phyloP scores from a whole-genome alignment of 2,113 vertebrate genomes.

The Amphilophus citrinellus region DNA sequence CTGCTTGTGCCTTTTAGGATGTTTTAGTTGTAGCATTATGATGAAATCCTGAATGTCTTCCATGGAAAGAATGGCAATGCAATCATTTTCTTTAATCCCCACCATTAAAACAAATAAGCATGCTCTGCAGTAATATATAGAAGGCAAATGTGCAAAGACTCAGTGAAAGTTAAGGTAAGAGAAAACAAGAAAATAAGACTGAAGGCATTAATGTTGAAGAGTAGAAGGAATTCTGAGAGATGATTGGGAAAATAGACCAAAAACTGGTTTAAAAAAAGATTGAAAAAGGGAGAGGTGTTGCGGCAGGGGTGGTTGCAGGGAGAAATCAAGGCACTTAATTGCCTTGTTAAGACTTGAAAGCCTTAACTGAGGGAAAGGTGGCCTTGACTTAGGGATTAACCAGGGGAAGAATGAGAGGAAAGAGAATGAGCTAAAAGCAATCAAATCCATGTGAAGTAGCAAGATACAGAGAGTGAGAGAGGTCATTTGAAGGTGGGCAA shows the following conservation, averaged over 20 bases:
- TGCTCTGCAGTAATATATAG: not conserved
- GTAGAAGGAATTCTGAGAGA: constrained; percentile 12
- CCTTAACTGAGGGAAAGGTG: constrained; percentile 36
- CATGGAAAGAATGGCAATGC: not conserved
- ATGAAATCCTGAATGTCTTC: not conserved
- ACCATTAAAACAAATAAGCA: not conserved
- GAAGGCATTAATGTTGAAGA: constrained; percentile 11
- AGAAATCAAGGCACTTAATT: constrained; percentile 67
- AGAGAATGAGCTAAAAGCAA: constrained; percentile 22
- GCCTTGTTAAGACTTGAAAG: constrained; percentile 73
- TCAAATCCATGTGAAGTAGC: constrained; percentile 16
- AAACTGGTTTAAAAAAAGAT: not conserved
- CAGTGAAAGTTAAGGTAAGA: not conserved
- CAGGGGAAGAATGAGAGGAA: constrained; percentile 2
- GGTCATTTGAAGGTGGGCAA: not conserved
- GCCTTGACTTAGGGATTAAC: constrained; percentile 57
- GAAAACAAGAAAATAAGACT: constrained; percentile 22
- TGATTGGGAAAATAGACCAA: constrained; percentile 37
- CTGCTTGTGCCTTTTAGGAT: not conserved
- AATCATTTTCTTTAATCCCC: not conserved
- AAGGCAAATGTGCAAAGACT: not conserved
- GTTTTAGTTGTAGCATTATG: not conserved
- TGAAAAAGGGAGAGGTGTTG: not conserved
- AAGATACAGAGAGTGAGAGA: constrained; percentile 27
- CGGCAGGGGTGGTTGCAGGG: not conserved